phyloP scores from a whole-genome alignment of 23 tunicate species.

The Diplosoma virens region DNA sequence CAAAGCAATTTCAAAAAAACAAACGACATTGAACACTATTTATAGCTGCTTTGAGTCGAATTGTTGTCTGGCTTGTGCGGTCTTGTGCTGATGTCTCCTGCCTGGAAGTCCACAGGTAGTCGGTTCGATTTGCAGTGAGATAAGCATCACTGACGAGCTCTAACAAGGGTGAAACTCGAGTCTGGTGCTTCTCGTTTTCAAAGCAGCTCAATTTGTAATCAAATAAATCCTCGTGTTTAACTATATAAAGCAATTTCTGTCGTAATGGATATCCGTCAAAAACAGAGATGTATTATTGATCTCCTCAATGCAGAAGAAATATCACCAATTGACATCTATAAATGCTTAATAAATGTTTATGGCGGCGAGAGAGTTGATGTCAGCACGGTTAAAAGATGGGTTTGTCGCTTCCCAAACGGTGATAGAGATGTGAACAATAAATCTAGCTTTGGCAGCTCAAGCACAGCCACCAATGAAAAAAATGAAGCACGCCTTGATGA shows the following conservation, averaged over 20 bases:
- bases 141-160: no score
- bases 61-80: no score
- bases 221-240: no score
- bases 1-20: no score
- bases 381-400: background rate
- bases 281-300: background rate
- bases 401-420: background rate
- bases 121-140: no score
- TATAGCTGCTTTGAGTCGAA: no score
- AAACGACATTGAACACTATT: no score
- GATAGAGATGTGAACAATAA: background rate
- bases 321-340: background rate
- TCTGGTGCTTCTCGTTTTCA: no score
- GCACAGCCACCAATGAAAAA: background rate
- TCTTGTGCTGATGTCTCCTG: no score
- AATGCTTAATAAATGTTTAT: background rate
- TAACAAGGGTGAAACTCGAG: no score
- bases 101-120: no score
- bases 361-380: background rate
- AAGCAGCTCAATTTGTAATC: no score
- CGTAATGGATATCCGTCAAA: background rate
- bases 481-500: background rate
- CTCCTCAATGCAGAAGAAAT: background rate
- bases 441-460: background rate
- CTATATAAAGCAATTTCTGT: background rate